A percentile compares a stretch with the other conserved stretches of the same genome.
These are phyloP conservation scores for Ramphastos sulfuratus DNA, from an alignment of 2,113 vertebrate genomes.

Conservation along the genomic window DNA sequence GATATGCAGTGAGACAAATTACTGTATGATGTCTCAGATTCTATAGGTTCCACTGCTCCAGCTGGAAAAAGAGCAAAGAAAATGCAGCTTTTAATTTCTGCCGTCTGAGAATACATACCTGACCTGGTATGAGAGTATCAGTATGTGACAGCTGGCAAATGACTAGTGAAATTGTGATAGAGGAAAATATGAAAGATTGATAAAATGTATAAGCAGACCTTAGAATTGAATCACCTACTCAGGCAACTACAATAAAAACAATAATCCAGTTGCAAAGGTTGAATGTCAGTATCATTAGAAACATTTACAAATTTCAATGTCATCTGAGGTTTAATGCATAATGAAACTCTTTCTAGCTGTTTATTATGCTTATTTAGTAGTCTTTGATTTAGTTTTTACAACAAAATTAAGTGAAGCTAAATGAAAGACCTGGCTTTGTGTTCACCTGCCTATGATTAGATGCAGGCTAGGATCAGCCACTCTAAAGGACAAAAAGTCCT, in stretches of 20 bases:
- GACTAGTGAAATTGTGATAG: not conserved
- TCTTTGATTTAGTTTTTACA: not conserved
- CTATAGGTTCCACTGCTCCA: not conserved
- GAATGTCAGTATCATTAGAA: not conserved
- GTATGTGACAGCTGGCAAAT: not conserved
- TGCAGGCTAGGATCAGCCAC: not conserved
- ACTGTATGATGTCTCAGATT: not conserved
- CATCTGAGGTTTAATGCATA: not conserved
- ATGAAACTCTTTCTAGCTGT: not conserved
- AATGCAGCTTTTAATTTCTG: not conserved
- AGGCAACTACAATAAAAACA: not conserved
- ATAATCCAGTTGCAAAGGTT: not conserved
- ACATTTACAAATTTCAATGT: not conserved
- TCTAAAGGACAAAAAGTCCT: not conserved
- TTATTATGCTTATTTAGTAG: not conserved
- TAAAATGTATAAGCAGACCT: not conserved
- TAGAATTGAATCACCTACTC: not conserved
- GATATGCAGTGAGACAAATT: not conserved
- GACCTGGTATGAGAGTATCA: not conserved
- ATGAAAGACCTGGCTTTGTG: not conserved
- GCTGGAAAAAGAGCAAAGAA: not conserved
- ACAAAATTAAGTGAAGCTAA: not conserved
- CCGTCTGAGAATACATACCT: not conserved
- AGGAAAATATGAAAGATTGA: not conserved
- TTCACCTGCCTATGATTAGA: not conserved